Evolutionary conservation across 2,113 vertebrate genomes (phyloP), one percentile per base, ranked within the genome.

Genomic region (Cyanoderma ruficeps): DNA sequence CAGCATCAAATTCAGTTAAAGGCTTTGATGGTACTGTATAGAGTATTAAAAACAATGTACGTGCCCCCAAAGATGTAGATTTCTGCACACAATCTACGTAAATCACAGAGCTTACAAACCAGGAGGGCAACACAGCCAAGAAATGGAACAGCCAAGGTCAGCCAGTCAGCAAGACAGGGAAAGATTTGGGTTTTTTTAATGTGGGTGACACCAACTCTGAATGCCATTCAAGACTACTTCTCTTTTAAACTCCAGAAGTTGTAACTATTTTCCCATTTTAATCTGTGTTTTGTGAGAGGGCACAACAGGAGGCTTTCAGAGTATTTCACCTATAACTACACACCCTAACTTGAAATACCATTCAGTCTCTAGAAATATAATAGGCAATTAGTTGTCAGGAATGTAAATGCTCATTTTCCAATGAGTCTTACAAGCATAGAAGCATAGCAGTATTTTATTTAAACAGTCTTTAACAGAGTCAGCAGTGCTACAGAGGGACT

Each of bases 321-420:
- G 41, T 28, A 60, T 68, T 93, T 85, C 78, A 39, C 39, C 22
- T 69, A 49, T 2, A 95, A 55, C 60, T 89, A 91, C 52, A 89
- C n/a, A 50, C 44, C 67, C 71, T 80, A 52, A 69, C 7, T 33
- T 57, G 60, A 95, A 89, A 91, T 42, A 74, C 14, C 28, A 77
- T 64, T 83, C 77, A 75, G 30, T 6, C 49, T 91, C 39, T 42
- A 78, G 16, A 93, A 39, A 91, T 55, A 52, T 39, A 94, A 97
- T 56, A 82, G 93, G 77, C 30, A 60, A 65, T 77, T 71, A 92
- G 69, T 49, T 37, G 42, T 63, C 44, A 70, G 57, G 27, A 90
- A 82, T 11, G 27, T 52, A 93, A 91, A 92, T 57, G 39, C 63
- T 94, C 42, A 79, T 87, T 89, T 95, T 75, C 91, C 92, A 64